Evolutionary conservation across 2,888 invertebrate genomes (phyloP), one percentile per base, ranked within the genome.

Genomic region (Cataglyphis altisquamis): DNA sequence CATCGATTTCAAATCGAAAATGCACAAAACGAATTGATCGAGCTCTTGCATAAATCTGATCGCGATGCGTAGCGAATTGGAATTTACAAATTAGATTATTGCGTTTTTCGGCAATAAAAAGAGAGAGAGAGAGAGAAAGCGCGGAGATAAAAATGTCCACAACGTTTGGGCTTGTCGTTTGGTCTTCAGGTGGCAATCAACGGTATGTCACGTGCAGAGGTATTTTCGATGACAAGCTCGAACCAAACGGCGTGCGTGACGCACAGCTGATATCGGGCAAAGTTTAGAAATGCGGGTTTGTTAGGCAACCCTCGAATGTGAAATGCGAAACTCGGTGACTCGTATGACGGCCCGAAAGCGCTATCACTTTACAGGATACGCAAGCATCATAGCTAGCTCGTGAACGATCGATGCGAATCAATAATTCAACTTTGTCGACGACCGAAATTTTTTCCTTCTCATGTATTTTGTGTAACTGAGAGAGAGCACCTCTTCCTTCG

Each of bases 371-470:
- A 80, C 85, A 57, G 80, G 62, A 81, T 41, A 57, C 85, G 83
- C 82, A 66, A 66, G 75, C 82, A 86, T 72, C 83, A 77, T 62
- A 21, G 83, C 84, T 86, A 62, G 68, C 67, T 81, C 81, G 85
- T 66, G 84, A 89, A 88, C 88, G 88, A 91, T 91, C 90, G 81
- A 87, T 84, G 73, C 68, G 80, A 84, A 87, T 89, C 90, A 84
- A 91, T 91, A 87, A 91, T 91, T 90, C 86, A 86, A 86, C 84
- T 85, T 36, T 87, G 86, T 84, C 80, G 87, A 78, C 87, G 86
- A 88, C 87, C 86, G 86, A 90, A 88, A 86, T 85, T 86, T 83
- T 83, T 70, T 60, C 55, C 60, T 45, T 10, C 64, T 29, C 63
- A 15, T 32, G 15, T 45, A 70, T 62, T 36, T 32, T 12, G 74